phyloP scores from a whole-genome alignment of 2,888 invertebrate genomes.

The Cremastobaeus sp. region DNA sequence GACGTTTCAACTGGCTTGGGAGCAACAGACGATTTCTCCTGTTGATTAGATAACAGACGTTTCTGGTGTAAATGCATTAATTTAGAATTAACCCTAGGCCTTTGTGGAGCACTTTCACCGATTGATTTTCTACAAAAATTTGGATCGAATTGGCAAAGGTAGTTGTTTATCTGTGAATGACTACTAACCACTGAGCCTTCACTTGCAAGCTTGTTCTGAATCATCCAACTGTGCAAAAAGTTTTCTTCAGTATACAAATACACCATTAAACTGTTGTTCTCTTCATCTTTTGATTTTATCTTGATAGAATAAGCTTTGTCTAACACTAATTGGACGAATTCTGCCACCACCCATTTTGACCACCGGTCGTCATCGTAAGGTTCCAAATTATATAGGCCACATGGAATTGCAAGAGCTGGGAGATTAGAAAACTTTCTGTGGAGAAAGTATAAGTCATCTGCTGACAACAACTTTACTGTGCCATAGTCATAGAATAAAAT shows the following conservation, averaged over 20 bases:
- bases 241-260: conserved; percentile 1
- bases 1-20: no score
- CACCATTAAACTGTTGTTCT: conserved; percentile 20
- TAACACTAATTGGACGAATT: background rate
- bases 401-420: conserved; percentile 74
- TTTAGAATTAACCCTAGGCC: no score
- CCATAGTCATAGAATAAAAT: conserved; percentile 75
- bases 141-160: conserved; percentile 1
- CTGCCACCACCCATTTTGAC: background rate
- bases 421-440: conserved; percentile 69
- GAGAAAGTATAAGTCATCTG: conserved; percentile 68
- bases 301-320: background rate
- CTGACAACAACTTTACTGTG: conserved; percentile 68
- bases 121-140: background rate
- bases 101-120: no score
- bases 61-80: no score
- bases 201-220: conserved; percentile 1
- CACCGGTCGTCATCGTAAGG: conserved; percentile 59
- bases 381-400: conserved; percentile 69
- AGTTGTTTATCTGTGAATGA: conserved; percentile 18
- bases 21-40: no score
- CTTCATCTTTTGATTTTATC: conserved; percentile 16
- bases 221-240: conserved; percentile 19
- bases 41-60: no score
- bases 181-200: conserved; percentile 37